These are phyloP conservation scores for Thermophis baileyi DNA, from an alignment of 2,113 vertebrate genomes.

Conservation along the genomic window DNA sequence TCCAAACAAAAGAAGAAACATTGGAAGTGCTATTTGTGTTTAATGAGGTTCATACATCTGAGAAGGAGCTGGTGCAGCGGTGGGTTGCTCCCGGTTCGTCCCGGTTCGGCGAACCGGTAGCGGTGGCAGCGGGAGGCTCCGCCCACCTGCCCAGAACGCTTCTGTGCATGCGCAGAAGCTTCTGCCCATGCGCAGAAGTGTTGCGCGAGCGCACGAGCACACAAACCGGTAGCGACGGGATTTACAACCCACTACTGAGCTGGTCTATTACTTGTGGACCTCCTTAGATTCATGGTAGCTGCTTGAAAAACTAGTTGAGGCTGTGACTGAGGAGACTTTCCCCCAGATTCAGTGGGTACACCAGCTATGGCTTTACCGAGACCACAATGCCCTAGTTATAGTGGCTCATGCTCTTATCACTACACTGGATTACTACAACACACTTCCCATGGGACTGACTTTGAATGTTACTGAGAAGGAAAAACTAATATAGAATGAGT, in stretches of 20 bases:
- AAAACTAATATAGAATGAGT: background rate
- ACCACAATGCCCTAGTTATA: background rate
- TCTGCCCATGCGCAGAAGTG: no score
- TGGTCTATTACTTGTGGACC: background rate
- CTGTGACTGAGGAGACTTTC: background rate
- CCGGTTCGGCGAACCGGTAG: no score
- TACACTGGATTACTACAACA: background rate
- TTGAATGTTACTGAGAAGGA: background rate
- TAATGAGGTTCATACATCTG: background rate
- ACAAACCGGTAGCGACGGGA: no score
- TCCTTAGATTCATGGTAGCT: background rate
- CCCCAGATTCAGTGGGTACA: background rate
- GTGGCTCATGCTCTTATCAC: background rate
- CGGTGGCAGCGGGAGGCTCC: no score
- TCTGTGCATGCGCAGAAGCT: no score
- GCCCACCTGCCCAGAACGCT: no score
- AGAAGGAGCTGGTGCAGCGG: background rate
- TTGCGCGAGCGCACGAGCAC: no score
- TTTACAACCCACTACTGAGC: no score
- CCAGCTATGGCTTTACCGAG: background rate
- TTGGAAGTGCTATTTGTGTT: background rate
- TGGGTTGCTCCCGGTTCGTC: no score
- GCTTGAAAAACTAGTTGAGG: background rate
- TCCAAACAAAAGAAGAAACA: background rate
- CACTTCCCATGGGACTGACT: background rate